Evolutionary conservation across 2,113 vertebrate genomes (phyloP).

Genomic region (Dunckerocampus dactyliophorus): DNA sequence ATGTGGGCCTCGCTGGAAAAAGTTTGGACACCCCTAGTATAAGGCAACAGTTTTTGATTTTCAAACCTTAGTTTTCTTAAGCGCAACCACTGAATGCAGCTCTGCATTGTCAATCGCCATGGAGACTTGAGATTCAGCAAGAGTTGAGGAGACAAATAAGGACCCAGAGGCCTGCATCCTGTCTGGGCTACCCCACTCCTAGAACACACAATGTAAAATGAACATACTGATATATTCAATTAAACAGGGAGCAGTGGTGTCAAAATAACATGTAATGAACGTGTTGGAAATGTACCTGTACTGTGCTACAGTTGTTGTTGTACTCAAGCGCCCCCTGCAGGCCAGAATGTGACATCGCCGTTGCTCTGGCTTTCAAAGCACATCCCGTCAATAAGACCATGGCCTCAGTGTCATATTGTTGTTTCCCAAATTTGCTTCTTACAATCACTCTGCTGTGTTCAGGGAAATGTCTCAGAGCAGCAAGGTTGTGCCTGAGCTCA

Average conservation of each 20-base stretch:
- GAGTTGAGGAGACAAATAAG: conserved; percentile 46
- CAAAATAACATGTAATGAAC: no score
- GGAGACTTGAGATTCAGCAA: conserved; percentile 59
- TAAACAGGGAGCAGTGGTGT: background rate
- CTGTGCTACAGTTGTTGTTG: conserved; percentile 72
- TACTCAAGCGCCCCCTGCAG: conserved; percentile 68
- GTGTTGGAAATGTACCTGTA: conserved; percentile 57
- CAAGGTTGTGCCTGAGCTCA: conserved; percentile 64
- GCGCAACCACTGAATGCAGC: conserved; percentile 57
- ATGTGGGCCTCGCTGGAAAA: no score
- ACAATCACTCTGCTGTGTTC: conserved; percentile 61
- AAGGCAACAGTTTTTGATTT: background rate
- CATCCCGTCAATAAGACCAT: conserved; percentile 63
- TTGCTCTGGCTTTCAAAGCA: conserved; percentile 54
- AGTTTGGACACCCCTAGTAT: no score
- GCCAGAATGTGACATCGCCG: conserved; percentile 56
- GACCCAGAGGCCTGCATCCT: conserved; percentile 67
- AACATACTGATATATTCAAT: background rate
- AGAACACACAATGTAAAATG: background rate
- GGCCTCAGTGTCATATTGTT: conserved; percentile 40
- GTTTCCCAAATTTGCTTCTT: conserved; percentile 28
- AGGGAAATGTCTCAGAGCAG: conserved; percentile 52
- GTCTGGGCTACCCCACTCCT: conserved; percentile 73
- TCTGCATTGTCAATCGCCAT: conserved; percentile 62
- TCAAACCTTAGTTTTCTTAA: conserved; percentile 63